These are phyloP conservation scores for Thysanoteuthis rhombus DNA, from an alignment of 2,888 invertebrate genomes.

Conservation along the genomic window DNA sequence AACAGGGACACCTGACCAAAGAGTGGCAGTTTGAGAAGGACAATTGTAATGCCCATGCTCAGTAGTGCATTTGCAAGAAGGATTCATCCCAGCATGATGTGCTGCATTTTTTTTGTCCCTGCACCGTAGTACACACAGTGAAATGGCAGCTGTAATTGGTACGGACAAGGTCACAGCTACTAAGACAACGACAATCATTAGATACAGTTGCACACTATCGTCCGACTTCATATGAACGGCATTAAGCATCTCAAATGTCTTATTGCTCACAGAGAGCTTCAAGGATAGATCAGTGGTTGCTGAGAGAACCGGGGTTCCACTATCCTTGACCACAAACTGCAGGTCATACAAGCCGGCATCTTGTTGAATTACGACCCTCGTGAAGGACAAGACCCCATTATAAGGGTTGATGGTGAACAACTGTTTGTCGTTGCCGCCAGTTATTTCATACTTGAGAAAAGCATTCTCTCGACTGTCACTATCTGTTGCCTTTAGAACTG, in stretches of 20 bases:
- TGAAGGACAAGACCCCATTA: not conserved
- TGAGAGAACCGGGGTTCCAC: not conserved
- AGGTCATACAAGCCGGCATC: not conserved
- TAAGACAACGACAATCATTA: not conserved
- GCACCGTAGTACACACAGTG: not conserved
- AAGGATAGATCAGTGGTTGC: not conserved
- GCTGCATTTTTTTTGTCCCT: not conserved
- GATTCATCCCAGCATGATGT: not conserved
- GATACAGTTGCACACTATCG: not conserved
- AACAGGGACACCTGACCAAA: conserved; percentile 12
- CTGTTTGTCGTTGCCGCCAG: not conserved
- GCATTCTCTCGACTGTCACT: not conserved
- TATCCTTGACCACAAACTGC: conserved; percentile 12
- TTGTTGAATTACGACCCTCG: conserved; percentile 12
- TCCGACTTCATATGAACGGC: not conserved
- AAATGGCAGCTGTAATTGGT: not conserved
- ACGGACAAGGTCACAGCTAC: not conserved
- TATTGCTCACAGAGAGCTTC: not conserved
- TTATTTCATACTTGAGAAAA: not conserved
- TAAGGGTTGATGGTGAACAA: conserved; percentile 12
- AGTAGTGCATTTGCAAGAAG: not conserved
- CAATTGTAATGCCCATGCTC: not conserved
- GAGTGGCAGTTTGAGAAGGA: not conserved
- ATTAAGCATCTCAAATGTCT: not conserved
- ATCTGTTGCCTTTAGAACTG: not conserved